phyloP scores from a whole-genome alignment of 2,113 vertebrate genomes.

The Grallaria varia region DNA sequence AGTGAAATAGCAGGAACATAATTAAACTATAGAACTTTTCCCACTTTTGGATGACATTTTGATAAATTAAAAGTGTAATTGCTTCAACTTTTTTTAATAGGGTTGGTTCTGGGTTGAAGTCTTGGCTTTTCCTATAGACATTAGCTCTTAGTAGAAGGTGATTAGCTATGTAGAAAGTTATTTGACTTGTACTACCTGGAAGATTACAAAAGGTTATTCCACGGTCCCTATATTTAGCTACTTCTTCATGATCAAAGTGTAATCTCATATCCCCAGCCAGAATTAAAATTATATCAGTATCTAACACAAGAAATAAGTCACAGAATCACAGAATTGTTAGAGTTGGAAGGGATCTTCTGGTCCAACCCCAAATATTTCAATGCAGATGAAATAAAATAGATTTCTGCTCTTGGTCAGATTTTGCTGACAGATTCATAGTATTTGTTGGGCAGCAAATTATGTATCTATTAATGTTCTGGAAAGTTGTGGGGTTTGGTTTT shows the following conservation, averaged over 20 bases:
- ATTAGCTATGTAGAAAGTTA: background rate
- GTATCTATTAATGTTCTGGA: background rate
- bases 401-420: background rate
- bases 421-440: background rate
- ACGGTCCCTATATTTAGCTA: background rate
- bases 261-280: background rate
- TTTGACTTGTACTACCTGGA: background rate
- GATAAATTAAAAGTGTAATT: conserved; percentile 22
- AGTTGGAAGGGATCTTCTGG: too few species aligned
- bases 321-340: background rate
- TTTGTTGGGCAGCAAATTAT: background rate
- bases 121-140: background rate
- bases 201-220: background rate
- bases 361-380: background rate
- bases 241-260: background rate
- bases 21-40: conserved; percentile 41
- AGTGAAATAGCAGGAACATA: conserved; percentile 10
- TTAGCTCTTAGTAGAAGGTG: background rate
- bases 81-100: background rate
- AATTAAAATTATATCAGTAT: background rate
- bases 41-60: conserved; percentile 40
- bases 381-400: background rate
- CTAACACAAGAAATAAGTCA: background rate
- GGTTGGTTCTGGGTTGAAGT: background rate
- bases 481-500: background rate